Conservation (phyloP, 2,888 invertebrate genomes). For the Panzeria rudis region DNA sequence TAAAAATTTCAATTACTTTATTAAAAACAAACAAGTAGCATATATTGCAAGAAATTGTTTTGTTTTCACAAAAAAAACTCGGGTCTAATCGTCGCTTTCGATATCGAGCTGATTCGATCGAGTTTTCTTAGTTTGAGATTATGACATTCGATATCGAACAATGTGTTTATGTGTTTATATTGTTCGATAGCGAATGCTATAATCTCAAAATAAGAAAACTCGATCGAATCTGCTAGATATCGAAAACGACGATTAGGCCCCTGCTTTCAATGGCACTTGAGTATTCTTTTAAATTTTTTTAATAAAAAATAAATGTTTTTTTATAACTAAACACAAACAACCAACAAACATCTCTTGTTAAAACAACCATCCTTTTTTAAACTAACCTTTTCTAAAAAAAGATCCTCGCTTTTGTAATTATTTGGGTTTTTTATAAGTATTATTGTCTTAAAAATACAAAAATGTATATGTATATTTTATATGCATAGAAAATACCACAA, state of each 20-base stretch:
- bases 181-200: too few relatives aligned
- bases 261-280: slow-evolving; percentile 55
- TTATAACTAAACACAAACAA: slow-evolving; percentile 11
- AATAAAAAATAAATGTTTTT: slow-evolving; percentile 37
- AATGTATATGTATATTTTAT: slow-evolving; percentile 58
- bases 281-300: slow-evolving; percentile 42
- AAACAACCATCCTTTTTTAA: slow-evolving; percentile 22
- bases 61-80: slow-evolving; percentile 65
- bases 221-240: too few relatives aligned
- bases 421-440: slow-evolving; percentile 43
- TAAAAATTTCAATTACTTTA: slow-evolving; percentile 42
- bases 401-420: slow-evolving; percentile 58
- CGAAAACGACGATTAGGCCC: too few relatives aligned
- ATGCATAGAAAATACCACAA: slow-evolving; percentile 45
- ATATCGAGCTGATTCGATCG: too few relatives aligned
- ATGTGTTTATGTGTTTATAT: too few relatives aligned
- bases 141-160: too few relatives aligned
- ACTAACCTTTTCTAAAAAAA: slow-evolving; percentile 24
- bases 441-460: slow-evolving; percentile 19
- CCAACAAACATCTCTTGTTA: slow-evolving; percentile 21
- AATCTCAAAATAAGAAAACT: too few relatives aligned
- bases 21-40: background rate
- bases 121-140: too few relatives aligned
- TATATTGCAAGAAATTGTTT: slow-evolving; percentile 48
- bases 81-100: too few relatives aligned